Evolutionary conservation across 2,113 vertebrate species (phyloP).

Genomic region (Macquaria australasica): DNA sequence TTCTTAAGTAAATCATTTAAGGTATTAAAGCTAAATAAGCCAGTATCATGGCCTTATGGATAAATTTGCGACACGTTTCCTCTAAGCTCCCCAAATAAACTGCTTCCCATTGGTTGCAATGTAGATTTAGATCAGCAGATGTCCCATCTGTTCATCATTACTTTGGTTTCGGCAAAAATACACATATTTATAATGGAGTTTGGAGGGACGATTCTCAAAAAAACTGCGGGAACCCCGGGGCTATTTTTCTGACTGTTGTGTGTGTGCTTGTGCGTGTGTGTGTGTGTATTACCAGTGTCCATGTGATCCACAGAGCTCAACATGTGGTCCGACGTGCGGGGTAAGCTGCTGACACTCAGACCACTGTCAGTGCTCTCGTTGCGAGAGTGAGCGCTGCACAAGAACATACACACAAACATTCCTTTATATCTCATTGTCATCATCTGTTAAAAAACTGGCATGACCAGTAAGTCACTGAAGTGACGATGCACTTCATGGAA

Average conservation of each 20-base stretch:
- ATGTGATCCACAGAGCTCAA: conserved; percentile 96
- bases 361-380: conserved; percentile 97
- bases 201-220: neutral
- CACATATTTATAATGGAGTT: neutral
- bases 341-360: conserved; percentile 95
- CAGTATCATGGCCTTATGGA: neutral
- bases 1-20: neutral
- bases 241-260: neutral
- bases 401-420: neutral
- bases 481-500: neutral
- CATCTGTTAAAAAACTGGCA: neutral
- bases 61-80: neutral
- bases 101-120: neutral
- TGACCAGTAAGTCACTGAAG: neutral
- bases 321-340: conserved; percentile 94
- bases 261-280: conserved; percentile 7
- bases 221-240: neutral
- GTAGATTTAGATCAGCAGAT: neutral
- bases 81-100: neutral
- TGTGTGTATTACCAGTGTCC: conserved; percentile 89
- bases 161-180: neutral
- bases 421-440: neutral
- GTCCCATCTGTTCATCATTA: neutral
- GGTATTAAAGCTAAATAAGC: neutral
- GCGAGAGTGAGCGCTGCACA: conserved; percentile 91